Conservation (phyloP, 2,888 invertebrate genomes). For the Stictocephala bisonia region DNA sequence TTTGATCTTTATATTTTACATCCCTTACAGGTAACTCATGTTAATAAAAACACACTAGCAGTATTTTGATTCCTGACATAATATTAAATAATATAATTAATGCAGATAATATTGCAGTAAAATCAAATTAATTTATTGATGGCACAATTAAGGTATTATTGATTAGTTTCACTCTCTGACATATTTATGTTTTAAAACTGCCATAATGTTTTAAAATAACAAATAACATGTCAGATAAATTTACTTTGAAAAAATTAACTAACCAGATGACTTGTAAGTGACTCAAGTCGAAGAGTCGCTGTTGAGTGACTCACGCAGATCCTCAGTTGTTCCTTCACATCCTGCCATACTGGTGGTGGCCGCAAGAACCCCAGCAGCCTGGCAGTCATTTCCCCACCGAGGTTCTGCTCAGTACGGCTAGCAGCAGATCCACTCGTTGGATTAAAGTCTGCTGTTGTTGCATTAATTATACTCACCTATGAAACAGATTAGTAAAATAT, state of each 20-base stretch:
- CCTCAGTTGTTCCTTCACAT: conserved; percentile 74
- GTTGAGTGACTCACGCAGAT: conserved; percentile 84
- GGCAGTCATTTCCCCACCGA: conserved; percentile 80
- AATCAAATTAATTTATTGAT: too few species aligned
- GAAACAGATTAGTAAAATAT: too few species aligned
- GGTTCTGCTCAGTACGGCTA: conserved; percentile 74
- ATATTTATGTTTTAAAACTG: background rate
- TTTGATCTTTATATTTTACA: too few species aligned
- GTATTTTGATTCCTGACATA: too few species aligned
- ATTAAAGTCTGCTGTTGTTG: conserved; percentile 73
- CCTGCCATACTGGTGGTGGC: conserved; percentile 78
- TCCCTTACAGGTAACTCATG: too few species aligned
- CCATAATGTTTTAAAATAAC: too few species aligned
- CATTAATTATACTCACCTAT: conserved; percentile 81
- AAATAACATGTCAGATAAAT: background rate
- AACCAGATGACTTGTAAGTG: conserved; percentile 28
- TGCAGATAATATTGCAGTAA: too few species aligned
- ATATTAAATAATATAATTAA: too few species aligned
- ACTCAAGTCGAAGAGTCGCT: conserved; percentile 71
- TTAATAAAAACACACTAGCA: too few species aligned
- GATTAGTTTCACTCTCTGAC: too few species aligned
- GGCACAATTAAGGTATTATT: too few species aligned
- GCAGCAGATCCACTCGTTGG: conserved; percentile 66
- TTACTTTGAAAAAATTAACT: background rate
- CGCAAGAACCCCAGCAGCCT: conserved; percentile 84